Conservation (phyloP, 2,888 invertebrate species). For the Desoria tigrina region DNA sequence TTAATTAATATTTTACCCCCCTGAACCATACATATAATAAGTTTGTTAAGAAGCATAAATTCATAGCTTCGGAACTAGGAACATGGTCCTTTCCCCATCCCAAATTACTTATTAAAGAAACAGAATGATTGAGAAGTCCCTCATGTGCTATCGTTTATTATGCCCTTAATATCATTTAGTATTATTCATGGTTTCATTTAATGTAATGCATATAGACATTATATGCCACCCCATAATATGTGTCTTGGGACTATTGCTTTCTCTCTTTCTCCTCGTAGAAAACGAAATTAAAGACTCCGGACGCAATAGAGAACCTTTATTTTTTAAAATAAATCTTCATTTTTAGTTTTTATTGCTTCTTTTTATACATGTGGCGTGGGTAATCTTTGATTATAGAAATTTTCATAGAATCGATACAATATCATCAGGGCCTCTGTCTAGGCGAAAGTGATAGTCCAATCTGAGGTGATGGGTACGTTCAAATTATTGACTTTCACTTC, state of each 20-base stretch:
- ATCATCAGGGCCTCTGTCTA: too few relatives aligned
- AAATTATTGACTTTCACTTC: slow-evolving; percentile 42
- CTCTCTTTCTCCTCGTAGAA: slow-evolving; percentile 42
- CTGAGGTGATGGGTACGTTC: slow-evolving; percentile 26
- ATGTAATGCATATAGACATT: slow-evolving; percentile 39
- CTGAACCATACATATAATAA: too few relatives aligned
- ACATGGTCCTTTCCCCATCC: too few relatives aligned
- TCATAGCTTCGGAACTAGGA: too few relatives aligned
- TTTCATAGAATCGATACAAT: too few relatives aligned
- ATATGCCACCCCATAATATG: slow-evolving; percentile 42
- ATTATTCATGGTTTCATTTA: slow-evolving; percentile 78
- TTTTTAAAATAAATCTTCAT: background rate
- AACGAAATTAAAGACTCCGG: slow-evolving; percentile 24
- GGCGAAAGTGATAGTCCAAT: slow-evolving; percentile 30
- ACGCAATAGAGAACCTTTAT: slow-evolving; percentile 12
- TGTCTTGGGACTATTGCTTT: slow-evolving; percentile 37
- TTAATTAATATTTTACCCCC: too few relatives aligned
- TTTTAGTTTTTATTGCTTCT: too few relatives aligned
- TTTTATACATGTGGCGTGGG: too few relatives aligned
- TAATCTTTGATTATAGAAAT: too few relatives aligned
- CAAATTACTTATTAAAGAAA: slow-evolving; percentile 64
- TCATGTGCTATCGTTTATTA: slow-evolving; percentile 65
- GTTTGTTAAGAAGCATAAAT: too few relatives aligned
- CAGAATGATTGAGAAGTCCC: slow-evolving; percentile 53
- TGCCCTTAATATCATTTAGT: slow-evolving; percentile 69